phyloP scores from a whole-genome alignment of 2,797 vertebrate species.

The Manis javanica region DNA sequence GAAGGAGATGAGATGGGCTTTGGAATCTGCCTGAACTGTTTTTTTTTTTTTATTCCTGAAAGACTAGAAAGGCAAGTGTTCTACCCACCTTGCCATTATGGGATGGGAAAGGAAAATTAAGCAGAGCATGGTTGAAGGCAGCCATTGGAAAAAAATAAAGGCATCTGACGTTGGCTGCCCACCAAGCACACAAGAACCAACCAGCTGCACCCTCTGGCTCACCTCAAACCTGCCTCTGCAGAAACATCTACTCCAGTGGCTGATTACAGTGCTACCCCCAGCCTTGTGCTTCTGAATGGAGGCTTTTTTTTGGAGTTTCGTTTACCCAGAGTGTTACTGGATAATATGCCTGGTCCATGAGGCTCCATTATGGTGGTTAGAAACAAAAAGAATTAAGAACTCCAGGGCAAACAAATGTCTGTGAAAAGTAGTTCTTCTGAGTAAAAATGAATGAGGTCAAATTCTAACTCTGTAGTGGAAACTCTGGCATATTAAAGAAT shows the following conservation, averaged over 20 bases:
- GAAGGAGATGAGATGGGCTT: background rate
- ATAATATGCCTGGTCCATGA: background rate
- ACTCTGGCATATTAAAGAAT: background rate
- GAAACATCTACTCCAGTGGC: background rate
- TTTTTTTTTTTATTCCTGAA: background rate
- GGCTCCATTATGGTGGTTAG: background rate
- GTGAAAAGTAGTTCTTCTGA: background rate
- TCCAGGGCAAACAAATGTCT: background rate
- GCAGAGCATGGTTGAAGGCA: background rate
- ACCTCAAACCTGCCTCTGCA: background rate
- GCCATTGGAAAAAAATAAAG: background rate
- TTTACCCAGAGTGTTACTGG: background rate
- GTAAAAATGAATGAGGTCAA: background rate
- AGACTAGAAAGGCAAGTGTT: background rate
- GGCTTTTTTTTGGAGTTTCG: background rate
- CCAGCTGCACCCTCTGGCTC: background rate
- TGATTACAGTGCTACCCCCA: fast-evolving
- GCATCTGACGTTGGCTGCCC: background rate
- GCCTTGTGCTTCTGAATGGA: background rate
- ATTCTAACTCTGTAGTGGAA: background rate
- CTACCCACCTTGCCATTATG: background rate
- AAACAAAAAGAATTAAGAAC: background rate
- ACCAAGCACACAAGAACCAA: background rate
- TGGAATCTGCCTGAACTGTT: background rate
- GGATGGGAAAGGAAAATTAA: background rate